phyloP scores from a whole-genome alignment of 2,888 invertebrate species.

The Lepidocyrtinus sp. region DNA sequence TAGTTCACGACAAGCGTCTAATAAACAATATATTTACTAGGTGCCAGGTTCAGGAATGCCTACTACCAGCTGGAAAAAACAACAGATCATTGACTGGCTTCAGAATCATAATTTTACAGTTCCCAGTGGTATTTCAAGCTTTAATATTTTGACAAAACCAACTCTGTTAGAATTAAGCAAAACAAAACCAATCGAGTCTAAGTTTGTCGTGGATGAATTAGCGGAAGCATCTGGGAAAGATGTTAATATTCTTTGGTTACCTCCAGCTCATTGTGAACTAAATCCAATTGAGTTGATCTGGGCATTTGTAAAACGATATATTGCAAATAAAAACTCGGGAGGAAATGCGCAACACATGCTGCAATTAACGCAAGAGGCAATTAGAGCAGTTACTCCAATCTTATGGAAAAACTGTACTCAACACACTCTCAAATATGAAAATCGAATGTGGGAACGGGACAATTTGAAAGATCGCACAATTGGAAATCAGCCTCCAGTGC shows the following conservation, averaged over 20 bases:
- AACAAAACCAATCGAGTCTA: neutral
- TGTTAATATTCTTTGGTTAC: neutral
- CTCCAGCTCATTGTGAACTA: conserved; percentile 4
- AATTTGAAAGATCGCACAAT: no score
- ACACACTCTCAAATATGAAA: conserved; percentile 3
- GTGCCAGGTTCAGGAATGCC: neutral
- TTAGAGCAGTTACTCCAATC: neutral
- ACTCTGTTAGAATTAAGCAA: neutral
- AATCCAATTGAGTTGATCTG: no score
- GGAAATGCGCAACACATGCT: neutral
- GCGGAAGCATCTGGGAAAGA: neutral
- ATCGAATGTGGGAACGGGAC: neutral
- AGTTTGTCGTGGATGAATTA: neutral
- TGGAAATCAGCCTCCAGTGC: no score
- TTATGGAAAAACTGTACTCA: neutral
- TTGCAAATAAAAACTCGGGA: neutral
- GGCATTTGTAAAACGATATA: neutral
- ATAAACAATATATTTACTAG: neutral
- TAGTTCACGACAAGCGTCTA: neutral
- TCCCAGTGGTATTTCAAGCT: neutral
- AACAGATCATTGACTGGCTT: conserved; percentile 1
- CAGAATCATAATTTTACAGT: neutral
- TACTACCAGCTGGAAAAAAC: neutral
- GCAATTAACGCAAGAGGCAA: neutral
- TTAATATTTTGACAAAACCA: neutral